These are phyloP conservation scores for Caenorhabditis remanei DNA, from an alignment of 1,140 invertebrate species.

Conservation along the genomic window DNA sequence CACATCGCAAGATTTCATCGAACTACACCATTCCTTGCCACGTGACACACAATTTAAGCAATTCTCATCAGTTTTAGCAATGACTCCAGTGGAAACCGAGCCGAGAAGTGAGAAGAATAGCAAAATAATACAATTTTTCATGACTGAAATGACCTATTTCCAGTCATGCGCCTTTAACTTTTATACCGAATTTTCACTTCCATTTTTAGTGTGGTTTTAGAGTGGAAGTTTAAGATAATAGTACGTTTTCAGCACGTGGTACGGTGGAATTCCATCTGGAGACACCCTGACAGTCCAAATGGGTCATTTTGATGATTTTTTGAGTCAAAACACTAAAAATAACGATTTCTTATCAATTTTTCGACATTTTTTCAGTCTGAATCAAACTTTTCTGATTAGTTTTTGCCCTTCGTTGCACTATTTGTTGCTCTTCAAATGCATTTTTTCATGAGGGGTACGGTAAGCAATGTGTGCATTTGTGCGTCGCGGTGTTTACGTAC, in stretches of 20 bases:
- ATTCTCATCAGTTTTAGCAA: neutral
- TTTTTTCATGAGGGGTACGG: neutral
- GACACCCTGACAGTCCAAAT: too few species aligned
- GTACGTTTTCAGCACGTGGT: too few species aligned
- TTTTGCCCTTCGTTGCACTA: neutral
- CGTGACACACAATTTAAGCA: slow-evolving; percentile 5
- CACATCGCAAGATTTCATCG: neutral
- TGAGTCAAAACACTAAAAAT: slow-evolving; percentile 12
- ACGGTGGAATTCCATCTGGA: too few species aligned
- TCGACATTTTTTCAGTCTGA: neutral
- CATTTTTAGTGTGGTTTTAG: too few species aligned
- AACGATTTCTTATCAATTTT: neutral
- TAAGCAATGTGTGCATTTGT: neutral
- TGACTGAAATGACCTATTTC: neutral
- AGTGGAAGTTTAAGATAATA: too few species aligned
- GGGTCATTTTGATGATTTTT: neutral
- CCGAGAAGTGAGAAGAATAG: neutral
- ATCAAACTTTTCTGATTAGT: neutral
- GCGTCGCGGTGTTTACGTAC: neutral
- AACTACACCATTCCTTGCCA: slow-evolving; percentile 7
- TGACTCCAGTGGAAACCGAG: neutral
- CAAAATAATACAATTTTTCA: neutral
- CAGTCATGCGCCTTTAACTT: neutral
- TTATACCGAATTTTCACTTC: neutral
- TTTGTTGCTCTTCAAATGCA: neutral